Base-by-base conservation (phyloP, 2,797 vertebrate species). In the Pseudomugil tenellus region DNA sequence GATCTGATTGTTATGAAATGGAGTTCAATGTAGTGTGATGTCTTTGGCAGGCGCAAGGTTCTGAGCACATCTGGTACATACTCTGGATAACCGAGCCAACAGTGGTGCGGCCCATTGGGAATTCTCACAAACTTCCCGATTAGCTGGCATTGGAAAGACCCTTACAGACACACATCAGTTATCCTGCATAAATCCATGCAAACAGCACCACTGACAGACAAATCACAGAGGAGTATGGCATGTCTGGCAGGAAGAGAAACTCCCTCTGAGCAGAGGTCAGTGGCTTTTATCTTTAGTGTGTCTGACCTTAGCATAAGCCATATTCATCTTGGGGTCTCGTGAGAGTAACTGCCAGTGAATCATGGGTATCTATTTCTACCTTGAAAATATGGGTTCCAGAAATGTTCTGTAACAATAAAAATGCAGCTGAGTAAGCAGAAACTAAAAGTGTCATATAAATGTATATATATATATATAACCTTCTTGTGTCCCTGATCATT, bases 251-350 rank as follows among this genome's bases (percentile, higher is more conserved):
- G 65, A 87, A 71, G 77, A 70, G 68, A 81, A 82, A 79, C 56
- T 83, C 66, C 76, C 64, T 29, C 57, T 56, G 41, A 72, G 71
- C 75, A 66, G 74, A 79, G 81, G 88, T 89, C 84, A 87, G 23
- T 54, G 64, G 56, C 67, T 85, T 81, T 90, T 87, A 88, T 89
- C 88, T 86, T 71, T 66, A 76, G 77, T 84, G 17, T 63, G 76
- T 86, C 73, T 87, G 85, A 90, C 85, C 85, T 80, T 28, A 69
- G 61, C 10, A 14, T 67, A 54, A 41, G 63, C 54, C 58, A 58
- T 62, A 56, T 62, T 79, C 73, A 60, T 73, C 70, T 68, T 41
- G 53, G n/a, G 64, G 70, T 78, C 57, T 80, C 51, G 51, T 51
- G 58, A 67, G 46, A 70, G 72, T 59, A 63, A 54, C 23, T 67